Evolutionary conservation across 2,797 vertebrate genomes (phyloP), one percentile per base, ranked within the genome.

Genomic region (Zenarchopterus dispar): DNA sequence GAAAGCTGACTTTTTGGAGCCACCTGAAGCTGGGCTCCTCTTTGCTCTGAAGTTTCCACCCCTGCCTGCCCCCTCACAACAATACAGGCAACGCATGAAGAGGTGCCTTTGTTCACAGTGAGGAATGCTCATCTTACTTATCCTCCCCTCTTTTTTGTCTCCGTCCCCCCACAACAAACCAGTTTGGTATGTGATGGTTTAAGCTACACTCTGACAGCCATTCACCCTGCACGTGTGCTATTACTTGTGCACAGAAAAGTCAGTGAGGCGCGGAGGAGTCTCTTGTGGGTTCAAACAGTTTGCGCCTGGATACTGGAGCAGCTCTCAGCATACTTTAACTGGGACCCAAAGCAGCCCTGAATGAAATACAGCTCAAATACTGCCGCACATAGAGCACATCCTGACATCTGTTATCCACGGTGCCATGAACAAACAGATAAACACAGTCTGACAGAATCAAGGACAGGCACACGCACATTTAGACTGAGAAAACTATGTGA

Each of bases 111-210:
- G 89, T 91, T 88, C 88, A 67, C 47, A 13, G 28, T 7, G 57
- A 80, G 85, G 80, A 88, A 89, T 66, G 75, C 81, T 84, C 78
- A 88, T 85, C 81, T 86, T 77, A 84, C 86, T 89, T 78, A 87
- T 85, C 74, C 77, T 78, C 62, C 77, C 64, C 18, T 55, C 51
- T 56, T 47, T 62, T 53, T 55, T 75, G 56, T 67, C 36, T 52
- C 51, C 80, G 51, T 55, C 42, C 46, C 21, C 39, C 45, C 52
- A 57, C 58, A 44, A 63, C 73, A 57, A 79, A 60, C 71, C 53
- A 21, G 49, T 41, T 62, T 65, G 77, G 83, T 89, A 84, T 82
- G 75, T 69, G 68, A 67, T 56, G 67, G 46, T 73, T 62, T 75
- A 41, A 82, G 66, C 46, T 55, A 41, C 57, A 18, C 75, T 61